phyloP scores from a whole-genome alignment of 2,888 invertebrate species.

The Drosophila antonietae region DNA sequence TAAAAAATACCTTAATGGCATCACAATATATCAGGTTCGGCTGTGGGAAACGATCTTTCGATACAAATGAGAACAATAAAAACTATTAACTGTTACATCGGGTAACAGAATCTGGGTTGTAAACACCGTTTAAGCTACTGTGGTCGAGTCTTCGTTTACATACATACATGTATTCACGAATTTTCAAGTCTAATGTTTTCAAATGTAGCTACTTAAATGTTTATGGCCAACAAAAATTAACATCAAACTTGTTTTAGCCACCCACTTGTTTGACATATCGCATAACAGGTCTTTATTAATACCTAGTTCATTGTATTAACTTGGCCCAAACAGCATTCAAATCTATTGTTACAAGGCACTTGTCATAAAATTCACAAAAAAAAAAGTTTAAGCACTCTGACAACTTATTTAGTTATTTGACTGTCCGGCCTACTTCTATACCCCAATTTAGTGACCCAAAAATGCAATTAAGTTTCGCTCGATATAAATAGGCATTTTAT shows the following conservation, averaged over 20 bases:
- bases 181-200: conserved; percentile 37
- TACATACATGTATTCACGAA: conserved; percentile 25
- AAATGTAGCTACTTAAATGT: conserved; percentile 35
- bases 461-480: conserved; percentile 73
- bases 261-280: conserved; percentile 23
- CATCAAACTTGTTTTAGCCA: conserved; percentile 26
- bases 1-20: conserved; percentile 50
- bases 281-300: conserved; percentile 4
- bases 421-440: conserved; percentile 56
- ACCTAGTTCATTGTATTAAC: conserved; percentile 10
- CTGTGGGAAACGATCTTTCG: conserved; percentile 57
- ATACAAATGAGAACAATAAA: conserved; percentile 40
- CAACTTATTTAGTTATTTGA: conserved; percentile 26
- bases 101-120: conserved; percentile 29
- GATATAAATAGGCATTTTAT: conserved; percentile 79
- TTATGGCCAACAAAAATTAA: conserved; percentile 27
- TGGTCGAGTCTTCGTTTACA: not conserved
- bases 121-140: conserved; percentile 39
- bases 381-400: not conserved
- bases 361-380: not conserved
- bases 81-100: conserved; percentile 28
- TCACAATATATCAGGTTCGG: conserved; percentile 43
- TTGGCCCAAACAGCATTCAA: conserved; percentile 3
- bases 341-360: conserved; percentile 21
- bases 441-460: conserved; percentile 74